Conservation (phyloP, 2,797 vertebrate species). For the Gouania willdenowi region DNA sequence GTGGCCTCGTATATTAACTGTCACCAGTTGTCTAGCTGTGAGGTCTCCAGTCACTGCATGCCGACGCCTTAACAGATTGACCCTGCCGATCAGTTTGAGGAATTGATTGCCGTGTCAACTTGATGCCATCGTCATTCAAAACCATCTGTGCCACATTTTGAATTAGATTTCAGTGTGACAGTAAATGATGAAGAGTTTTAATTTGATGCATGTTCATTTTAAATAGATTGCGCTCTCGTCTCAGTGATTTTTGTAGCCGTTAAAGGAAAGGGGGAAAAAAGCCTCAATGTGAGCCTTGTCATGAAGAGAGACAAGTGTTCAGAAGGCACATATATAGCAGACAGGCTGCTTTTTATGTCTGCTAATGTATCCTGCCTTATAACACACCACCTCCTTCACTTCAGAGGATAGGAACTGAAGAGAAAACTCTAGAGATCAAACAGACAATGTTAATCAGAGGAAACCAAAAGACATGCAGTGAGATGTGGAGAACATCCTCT, state of each 20-base stretch:
- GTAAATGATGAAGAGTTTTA: constrained; percentile 3
- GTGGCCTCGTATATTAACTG: constrained; percentile 42
- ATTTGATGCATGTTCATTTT: constrained; percentile 10
- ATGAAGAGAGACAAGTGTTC: constrained; percentile 51
- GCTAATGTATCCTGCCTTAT: constrained; percentile 50
- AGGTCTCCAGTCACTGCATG: constrained; percentile 55
- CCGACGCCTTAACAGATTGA: constrained; percentile 49
- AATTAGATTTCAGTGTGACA: background rate
- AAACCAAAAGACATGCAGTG: constrained; percentile 58
- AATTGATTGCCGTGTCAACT: constrained; percentile 26
- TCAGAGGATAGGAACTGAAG: constrained; percentile 58
- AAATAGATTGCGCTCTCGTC: constrained; percentile 9
- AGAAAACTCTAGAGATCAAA: constrained; percentile 72
- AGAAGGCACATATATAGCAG: constrained; percentile 51
- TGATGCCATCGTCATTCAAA: constrained; percentile 2
- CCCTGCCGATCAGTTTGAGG: constrained; percentile 44
- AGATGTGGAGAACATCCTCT: constrained; percentile 51
- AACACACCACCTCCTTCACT: constrained; percentile 48
- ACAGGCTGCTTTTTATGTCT: constrained; percentile 62
- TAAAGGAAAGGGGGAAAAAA: constrained; percentile 19
- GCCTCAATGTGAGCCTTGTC: constrained; percentile 15
- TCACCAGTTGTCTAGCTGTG: constrained; percentile 45
- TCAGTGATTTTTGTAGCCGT: constrained; percentile 16
- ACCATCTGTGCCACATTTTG: background rate
- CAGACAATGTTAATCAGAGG: constrained; percentile 74